Evolutionary conservation across 2,797 vertebrate genomes (phyloP).

Genomic region (Muraenolepis orangiensis): DNA sequence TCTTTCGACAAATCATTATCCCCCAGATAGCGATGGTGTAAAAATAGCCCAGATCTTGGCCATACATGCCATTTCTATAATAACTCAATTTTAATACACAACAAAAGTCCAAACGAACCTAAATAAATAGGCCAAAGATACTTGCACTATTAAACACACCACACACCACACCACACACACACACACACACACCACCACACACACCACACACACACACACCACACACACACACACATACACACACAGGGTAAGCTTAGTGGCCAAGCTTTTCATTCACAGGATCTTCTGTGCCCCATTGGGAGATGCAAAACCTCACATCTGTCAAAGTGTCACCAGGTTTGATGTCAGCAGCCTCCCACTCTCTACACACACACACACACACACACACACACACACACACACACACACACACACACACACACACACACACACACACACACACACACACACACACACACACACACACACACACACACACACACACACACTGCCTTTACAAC

Average conservation of each 20-base stretch:
- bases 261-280: conserved; percentile 43
- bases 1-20: neutral
- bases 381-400: conserved; percentile 11
- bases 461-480: neutral
- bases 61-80: neutral
- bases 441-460: too few relatives aligned
- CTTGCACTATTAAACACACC: too few relatives aligned
- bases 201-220: too few relatives aligned
- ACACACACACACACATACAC: neutral
- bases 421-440: too few relatives aligned
- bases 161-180: too few relatives aligned
- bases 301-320: conserved; percentile 64
- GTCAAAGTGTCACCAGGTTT: conserved; percentile 67
- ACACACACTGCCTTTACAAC: conserved; percentile 25
- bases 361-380: neutral
- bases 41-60: neutral
- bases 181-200: too few relatives aligned
- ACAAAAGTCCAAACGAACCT: neutral
- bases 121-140: neutral
- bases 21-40: neutral
- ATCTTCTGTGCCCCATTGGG: conserved; percentile 34
- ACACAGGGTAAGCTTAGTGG: neutral
- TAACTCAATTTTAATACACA: neutral
- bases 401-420: conserved; percentile 1
- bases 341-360: conserved; percentile 35